These are phyloP conservation scores for Regulus satrapa DNA, from an alignment of 2,113 vertebrate genomes.

Conservation along the genomic window DNA sequence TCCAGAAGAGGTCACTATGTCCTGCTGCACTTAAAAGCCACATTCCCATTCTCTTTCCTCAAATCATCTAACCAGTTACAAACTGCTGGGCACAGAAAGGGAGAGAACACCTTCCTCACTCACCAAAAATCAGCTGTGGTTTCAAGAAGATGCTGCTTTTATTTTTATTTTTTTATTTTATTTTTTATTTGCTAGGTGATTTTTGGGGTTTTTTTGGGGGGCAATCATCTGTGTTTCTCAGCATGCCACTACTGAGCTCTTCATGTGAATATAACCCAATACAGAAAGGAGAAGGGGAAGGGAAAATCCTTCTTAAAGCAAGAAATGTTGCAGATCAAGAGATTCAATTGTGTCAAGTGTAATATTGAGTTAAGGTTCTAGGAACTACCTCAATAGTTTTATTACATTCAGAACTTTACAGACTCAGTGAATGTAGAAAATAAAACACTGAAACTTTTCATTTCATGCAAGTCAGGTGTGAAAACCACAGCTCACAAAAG, in stretches of 20 bases:
- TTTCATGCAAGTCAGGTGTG: not conserved
- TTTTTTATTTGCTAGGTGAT: not conserved
- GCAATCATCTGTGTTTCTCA: not conserved
- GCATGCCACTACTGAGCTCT: not conserved
- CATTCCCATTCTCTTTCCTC: not conserved
- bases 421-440: not conserved
- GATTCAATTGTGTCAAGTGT: not conserved
- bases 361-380: not conserved
- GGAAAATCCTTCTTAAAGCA: not conserved
- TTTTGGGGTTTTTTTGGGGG: not conserved
- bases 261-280: not conserved
- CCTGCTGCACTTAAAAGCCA: not conserved
- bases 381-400: not conserved
- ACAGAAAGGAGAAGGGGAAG: not conserved
- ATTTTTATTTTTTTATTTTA: not conserved
- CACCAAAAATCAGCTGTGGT: not conserved
- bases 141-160: not conserved
- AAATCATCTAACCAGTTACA: not conserved
- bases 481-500: not conserved
- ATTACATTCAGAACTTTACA: not conserved
- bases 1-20: not conserved
- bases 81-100: not conserved
- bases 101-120: not conserved
- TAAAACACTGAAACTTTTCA: not conserved
- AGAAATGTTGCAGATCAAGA: not conserved